These are phyloP conservation scores for Toxotes chatareus DNA, from an alignment of 2,113 vertebrate species.

Conservation along the genomic window DNA sequence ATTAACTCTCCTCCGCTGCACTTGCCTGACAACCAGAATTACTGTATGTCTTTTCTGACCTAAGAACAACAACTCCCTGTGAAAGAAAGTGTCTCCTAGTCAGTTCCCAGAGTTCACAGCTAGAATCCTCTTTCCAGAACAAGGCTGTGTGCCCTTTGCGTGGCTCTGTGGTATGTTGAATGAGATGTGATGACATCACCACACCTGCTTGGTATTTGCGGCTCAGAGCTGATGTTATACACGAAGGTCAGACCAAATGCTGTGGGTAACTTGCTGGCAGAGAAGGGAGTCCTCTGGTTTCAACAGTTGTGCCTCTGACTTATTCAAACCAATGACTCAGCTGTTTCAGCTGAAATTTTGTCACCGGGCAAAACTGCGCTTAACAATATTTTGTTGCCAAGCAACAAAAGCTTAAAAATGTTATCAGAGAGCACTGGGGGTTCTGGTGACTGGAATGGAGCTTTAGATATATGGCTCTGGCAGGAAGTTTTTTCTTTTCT, in stretches of 20 bases:
- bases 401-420: constrained; percentile 57
- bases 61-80: constrained; percentile 30
- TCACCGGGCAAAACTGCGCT: constrained; percentile 53
- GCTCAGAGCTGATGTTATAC: constrained; percentile 51
- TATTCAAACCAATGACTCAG: constrained; percentile 46
- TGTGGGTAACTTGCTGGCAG: constrained; percentile 32
- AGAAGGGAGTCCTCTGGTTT: constrained; percentile 28
- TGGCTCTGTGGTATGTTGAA: constrained; percentile 52
- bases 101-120: constrained; percentile 21
- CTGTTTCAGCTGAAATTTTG: constrained; percentile 36
- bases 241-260: constrained; percentile 57
- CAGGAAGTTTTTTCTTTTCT: constrained; percentile 8
- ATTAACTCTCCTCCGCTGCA: constrained; percentile 26
- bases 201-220: constrained; percentile 78
- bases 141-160: constrained; percentile 25
- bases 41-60: constrained; percentile 13
- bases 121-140: constrained; percentile 32
- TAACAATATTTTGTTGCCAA: constrained; percentile 62
- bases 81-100: neutral
- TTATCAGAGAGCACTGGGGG: constrained; percentile 23
- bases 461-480: constrained; percentile 41
- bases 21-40: constrained; percentile 9
- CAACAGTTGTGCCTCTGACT: constrained; percentile 12
- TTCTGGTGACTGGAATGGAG: constrained; percentile 41
- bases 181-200: constrained; percentile 71